phyloP scores from a whole-genome alignment of 37 sponge, comb jelly and placozoan species.

The Axinella damicornis region DNA sequence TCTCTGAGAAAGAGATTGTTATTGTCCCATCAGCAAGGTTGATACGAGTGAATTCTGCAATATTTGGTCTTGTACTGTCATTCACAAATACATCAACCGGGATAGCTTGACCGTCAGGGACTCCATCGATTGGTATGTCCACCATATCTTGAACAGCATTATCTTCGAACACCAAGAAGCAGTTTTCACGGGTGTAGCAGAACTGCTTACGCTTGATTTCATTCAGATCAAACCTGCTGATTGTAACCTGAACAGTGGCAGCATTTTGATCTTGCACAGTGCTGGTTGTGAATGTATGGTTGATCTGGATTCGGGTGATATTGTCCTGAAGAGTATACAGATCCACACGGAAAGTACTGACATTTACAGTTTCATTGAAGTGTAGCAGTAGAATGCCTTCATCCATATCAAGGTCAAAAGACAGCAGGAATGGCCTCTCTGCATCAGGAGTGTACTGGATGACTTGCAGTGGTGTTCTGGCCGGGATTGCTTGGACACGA shows the following conservation, averaged over 20 bases:
- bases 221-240: conserved; percentile 80
- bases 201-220: conserved; percentile 86
- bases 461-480: conserved; percentile 54
- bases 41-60: conserved; percentile 81
- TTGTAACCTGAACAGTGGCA: conserved; percentile 54
- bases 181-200: conserved; percentile 58
- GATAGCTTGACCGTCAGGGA: conserved; percentile 75
- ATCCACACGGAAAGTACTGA: conserved; percentile 56
- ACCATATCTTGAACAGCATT: conserved; percentile 90
- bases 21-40: conserved; percentile 64
- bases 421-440: conserved; percentile 68
- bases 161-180: conserved; percentile 80
- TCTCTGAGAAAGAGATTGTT: conserved; percentile 86
- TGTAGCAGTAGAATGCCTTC: conserved; percentile 72
- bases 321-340: conserved; percentile 76
- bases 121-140: conserved; percentile 71
- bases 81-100: conserved; percentile 64
- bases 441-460: conserved; percentile 64
- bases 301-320: conserved; percentile 15
- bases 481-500: conserved; percentile 49
- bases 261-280: conserved; percentile 54
- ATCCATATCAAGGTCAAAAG: conserved; percentile 90
- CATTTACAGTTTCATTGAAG: conserved; percentile 93
- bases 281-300: conserved; percentile 79
- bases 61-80: conserved; percentile 75